phyloP scores from a whole-genome alignment of 2,888 invertebrate species.

The Agrilus mali region DNA sequence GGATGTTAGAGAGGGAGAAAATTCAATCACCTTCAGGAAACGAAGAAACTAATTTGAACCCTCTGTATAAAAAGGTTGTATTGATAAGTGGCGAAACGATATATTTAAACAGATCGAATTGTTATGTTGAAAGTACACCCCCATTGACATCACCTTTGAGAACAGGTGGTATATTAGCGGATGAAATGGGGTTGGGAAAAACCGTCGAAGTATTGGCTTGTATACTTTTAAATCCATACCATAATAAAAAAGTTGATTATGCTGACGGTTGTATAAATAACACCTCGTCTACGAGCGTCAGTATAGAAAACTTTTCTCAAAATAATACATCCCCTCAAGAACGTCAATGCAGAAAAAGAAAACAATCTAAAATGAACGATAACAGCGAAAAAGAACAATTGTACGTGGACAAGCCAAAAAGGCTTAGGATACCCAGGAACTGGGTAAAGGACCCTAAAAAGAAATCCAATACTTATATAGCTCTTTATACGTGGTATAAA shows the following conservation, averaged over 20 bases:
- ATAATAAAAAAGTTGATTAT: constrained; percentile 5
- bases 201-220: constrained; percentile 62
- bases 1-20: constrained; percentile 54
- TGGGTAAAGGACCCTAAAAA: constrained; percentile 16
- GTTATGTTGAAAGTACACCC: constrained; percentile 29
- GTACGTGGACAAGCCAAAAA: constrained; percentile 14
- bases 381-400: constrained; percentile 4
- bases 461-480: constrained; percentile 19
- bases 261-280: too few species aligned
- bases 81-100: constrained; percentile 22
- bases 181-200: constrained; percentile 75
- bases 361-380: constrained; percentile 1
- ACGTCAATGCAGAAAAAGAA: constrained; percentile 5
- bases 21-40: constrained; percentile 15
- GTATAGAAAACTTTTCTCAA: neutral
- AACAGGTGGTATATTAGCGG: constrained; percentile 61
- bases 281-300: neutral
- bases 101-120: constrained; percentile 34
- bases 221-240: constrained; percentile 43
- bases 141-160: constrained; percentile 31
- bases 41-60: constrained; percentile 23
- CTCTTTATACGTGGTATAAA: constrained; percentile 26
- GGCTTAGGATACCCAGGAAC: constrained; percentile 16
- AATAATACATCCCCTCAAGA: too few species aligned
- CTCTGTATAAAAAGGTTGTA: constrained; percentile 22